Evolutionary conservation across 2,113 vertebrate genomes (phyloP).

Genomic region (Phainopepla nitens): DNA sequence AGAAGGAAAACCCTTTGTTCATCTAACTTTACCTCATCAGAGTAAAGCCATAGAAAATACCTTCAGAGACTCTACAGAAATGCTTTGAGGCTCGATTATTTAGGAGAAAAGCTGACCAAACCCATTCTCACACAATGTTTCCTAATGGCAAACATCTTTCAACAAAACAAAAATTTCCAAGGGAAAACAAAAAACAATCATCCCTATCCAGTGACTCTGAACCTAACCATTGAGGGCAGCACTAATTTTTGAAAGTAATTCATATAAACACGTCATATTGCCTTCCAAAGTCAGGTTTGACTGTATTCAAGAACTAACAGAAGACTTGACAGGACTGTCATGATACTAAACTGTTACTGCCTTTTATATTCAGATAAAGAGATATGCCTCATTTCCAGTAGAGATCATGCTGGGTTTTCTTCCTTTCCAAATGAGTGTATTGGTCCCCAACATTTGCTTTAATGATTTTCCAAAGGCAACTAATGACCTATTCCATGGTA

Average conservation of each 20-base stretch:
- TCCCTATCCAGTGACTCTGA: not conserved
- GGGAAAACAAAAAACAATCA: not conserved
- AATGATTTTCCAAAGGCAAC: not conserved
- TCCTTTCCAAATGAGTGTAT: not conserved
- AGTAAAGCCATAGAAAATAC: not conserved
- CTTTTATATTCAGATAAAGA: not conserved
- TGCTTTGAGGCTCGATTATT: not conserved
- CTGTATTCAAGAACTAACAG: not conserved
- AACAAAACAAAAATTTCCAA: not conserved
- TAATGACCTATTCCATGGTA: not conserved
- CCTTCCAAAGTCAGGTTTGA: not conserved
- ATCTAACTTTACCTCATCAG: not conserved
- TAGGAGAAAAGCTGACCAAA: not conserved
- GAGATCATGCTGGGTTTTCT: not conserved
- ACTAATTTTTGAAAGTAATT: not conserved
- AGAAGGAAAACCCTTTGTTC: accelerated
- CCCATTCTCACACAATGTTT: not conserved
- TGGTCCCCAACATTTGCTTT: not conserved
- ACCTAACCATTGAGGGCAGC: not conserved
- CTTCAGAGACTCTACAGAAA: not conserved
- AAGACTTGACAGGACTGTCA: not conserved
- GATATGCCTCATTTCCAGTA: not conserved
- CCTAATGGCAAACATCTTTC: not conserved
- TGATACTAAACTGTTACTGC: not conserved
- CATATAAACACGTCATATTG: not conserved